Evolutionary conservation across 2,888 invertebrate genomes (phyloP).

Genomic region (Amphipyra berbera): DNA sequence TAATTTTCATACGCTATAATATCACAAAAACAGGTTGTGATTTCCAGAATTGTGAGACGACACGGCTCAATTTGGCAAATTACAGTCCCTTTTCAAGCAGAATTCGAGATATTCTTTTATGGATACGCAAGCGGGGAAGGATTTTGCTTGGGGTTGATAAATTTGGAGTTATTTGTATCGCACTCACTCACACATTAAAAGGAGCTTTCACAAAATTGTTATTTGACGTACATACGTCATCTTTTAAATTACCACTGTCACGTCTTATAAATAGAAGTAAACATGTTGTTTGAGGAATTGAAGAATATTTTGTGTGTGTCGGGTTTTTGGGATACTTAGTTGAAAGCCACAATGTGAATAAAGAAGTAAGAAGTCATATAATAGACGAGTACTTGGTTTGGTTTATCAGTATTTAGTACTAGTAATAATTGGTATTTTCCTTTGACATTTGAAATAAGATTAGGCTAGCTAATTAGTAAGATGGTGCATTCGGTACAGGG

Average conservation of each 20-base stretch:
- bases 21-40: constrained; percentile 30
- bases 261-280: constrained; percentile 15
- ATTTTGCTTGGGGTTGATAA: constrained; percentile 18
- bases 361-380: no score
- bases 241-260: constrained; percentile 10
- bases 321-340: neutral
- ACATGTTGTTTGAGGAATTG: neutral
- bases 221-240: constrained; percentile 19
- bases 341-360: neutral
- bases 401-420: no score
- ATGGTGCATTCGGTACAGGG: no score
- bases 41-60: constrained; percentile 22
- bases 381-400: no score
- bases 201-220: constrained; percentile 15
- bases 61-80: constrained; percentile 60
- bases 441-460: no score
- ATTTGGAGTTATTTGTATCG: constrained; percentile 30
- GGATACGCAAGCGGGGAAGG: constrained; percentile 31
- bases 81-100: constrained; percentile 38
- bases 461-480: no score
- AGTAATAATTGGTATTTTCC: no score
- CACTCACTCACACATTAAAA: constrained; percentile 1
- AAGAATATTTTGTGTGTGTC: neutral
- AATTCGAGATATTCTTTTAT: constrained; percentile 48
- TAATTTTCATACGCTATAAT: constrained; percentile 36